phyloP scores from a whole-genome alignment of 1,140 invertebrate species.

The Brachionus angularis region DNA sequence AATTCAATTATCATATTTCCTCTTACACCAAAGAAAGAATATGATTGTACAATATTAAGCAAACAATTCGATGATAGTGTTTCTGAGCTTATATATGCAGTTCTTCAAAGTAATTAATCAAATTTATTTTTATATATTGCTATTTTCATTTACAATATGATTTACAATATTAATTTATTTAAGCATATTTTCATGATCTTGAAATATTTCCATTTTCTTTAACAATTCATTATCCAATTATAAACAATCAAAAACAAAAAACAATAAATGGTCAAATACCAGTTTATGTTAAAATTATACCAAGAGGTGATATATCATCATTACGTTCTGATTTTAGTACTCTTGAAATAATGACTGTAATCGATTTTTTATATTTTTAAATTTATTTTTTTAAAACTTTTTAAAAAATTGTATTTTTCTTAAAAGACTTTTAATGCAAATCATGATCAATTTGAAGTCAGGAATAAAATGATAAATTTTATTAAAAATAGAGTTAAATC shows the following conservation, averaged over 20 bases:
- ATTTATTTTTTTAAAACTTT: not conserved
- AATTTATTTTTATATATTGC: not conserved
- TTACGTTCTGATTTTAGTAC: not conserved
- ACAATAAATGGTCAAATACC: slow-evolving; percentile 7
- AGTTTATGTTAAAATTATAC: slow-evolving; percentile 2
- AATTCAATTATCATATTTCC: slow-evolving; percentile 45
- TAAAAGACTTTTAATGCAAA: slow-evolving; percentile 33
- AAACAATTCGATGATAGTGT: slow-evolving; percentile 51
- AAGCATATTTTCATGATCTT: slow-evolving; percentile 56
- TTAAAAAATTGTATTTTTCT: not conserved
- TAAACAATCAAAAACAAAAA: slow-evolving; percentile 45
- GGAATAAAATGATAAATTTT: slow-evolving; percentile 6
- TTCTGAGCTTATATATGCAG: slow-evolving; percentile 54
- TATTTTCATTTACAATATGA: too few species aligned
- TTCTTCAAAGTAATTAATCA: slow-evolving; percentile 52
- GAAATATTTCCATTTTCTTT: slow-evolving; percentile 55
- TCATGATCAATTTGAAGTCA: not conserved
- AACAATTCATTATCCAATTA: slow-evolving; percentile 52
- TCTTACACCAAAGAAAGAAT: slow-evolving; percentile 57
- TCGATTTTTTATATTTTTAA: not conserved
- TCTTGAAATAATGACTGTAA: slow-evolving; percentile 24
- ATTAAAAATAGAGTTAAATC: not conserved
- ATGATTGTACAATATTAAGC: slow-evolving; percentile 58
- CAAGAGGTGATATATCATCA: slow-evolving; percentile 11
- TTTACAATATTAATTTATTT: slow-evolving; percentile 44